These are phyloP conservation scores for Tupaia chinensis DNA, from an alignment of 2,113 vertebrate genomes.

Conservation along the genomic window DNA sequence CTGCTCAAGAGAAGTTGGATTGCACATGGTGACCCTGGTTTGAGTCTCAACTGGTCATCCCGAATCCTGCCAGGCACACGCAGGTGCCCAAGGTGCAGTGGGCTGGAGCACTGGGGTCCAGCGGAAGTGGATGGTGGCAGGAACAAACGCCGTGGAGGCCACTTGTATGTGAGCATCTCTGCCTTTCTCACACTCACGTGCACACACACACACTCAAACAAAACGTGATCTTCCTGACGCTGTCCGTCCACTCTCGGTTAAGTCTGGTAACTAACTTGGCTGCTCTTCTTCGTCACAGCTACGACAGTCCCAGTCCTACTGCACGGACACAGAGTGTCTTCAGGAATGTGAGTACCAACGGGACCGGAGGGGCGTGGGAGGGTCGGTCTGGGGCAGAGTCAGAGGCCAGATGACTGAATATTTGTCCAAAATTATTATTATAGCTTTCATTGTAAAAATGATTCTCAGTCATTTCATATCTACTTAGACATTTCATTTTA, in stretches of 20 bases:
- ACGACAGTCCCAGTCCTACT: conserved; percentile 98
- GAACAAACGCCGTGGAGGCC: too few species aligned
- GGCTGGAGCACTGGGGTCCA: too few species aligned
- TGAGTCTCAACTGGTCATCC: too few species aligned
- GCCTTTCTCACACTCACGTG: too few species aligned
- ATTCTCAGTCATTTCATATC: neutral
- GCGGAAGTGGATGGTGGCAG: too few species aligned
- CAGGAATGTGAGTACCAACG: conserved; percentile 94
- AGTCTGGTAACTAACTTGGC: conserved; percentile 29
- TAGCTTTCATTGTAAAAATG: neutral
- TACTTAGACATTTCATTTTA: neutral
- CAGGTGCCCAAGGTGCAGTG: too few species aligned
- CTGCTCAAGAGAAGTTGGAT: too few species aligned
- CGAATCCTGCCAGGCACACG: too few species aligned
- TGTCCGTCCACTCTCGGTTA: neutral
- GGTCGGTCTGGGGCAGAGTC: neutral
- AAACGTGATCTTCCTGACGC: neutral
- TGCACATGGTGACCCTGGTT: too few species aligned
- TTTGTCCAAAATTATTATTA: conserved; percentile 16
- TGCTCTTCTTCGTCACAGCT: conserved; percentile 90
- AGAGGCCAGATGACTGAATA: neutral
- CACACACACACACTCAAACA: neutral
- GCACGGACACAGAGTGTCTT: conserved; percentile 97
- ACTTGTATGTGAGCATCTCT: too few species aligned
- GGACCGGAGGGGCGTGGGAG: neutral